These are phyloP conservation scores for Notarius quadriscutis DNA, from an alignment of 2,113 vertebrate species.

Conservation along the genomic window DNA sequence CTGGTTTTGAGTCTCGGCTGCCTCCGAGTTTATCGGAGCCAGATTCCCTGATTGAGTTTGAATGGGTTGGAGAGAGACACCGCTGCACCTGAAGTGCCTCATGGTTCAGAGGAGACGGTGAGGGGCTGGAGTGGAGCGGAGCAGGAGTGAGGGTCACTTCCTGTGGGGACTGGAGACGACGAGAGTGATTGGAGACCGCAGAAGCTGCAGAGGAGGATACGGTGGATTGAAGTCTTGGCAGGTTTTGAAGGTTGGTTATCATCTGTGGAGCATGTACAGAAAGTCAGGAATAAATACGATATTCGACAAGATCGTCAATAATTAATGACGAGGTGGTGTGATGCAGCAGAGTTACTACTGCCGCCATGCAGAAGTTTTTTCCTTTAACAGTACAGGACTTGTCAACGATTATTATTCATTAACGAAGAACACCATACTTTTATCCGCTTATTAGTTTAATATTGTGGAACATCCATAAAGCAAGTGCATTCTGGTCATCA, in stretches of 20 bases:
- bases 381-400: not conserved
- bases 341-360: not conserved
- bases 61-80: not conserved
- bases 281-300: not conserved
- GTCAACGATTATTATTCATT: not conserved
- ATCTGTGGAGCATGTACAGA: constrained; percentile 20
- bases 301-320: not conserved
- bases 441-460: too few species aligned
- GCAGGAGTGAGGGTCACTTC: not conserved
- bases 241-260: not conserved
- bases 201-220: constrained; percentile 22
- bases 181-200: constrained; percentile 24
- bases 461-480: too few species aligned
- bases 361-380: not conserved
- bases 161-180: not conserved
- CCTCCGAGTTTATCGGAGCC: not conserved
- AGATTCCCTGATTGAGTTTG: not conserved
- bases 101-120: not conserved
- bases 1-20: constrained; percentile 13
- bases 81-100: not conserved
- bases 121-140: not conserved
- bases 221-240: constrained; percentile 10
- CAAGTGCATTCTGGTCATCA: too few species aligned
- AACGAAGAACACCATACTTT: not conserved
- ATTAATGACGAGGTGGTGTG: not conserved